Evolutionary conservation across 2,113 vertebrate species (phyloP).

Genomic region (Xiphophorus maculatus): DNA sequence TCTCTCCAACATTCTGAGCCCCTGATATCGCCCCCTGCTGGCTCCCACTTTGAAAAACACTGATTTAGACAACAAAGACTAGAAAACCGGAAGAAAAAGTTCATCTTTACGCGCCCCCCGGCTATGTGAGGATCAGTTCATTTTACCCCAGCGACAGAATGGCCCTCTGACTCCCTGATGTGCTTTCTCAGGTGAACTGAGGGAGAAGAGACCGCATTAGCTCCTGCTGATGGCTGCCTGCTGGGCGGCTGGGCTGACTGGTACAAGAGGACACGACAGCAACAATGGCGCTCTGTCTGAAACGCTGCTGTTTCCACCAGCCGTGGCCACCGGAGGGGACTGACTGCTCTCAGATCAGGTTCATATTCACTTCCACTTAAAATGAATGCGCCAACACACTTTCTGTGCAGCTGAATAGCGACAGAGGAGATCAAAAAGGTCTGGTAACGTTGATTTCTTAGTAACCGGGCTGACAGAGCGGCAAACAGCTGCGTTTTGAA

Average conservation of each 20-base stretch:
- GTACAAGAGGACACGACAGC: conserved; percentile 53
- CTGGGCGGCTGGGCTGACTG: conserved; percentile 44
- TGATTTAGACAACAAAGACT: conserved; percentile 3
- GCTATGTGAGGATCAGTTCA: not conserved
- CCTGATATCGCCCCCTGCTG: too few relatives aligned
- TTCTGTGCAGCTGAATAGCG: not conserved
- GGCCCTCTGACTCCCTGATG: conserved; percentile 38
- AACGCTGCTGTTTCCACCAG: conserved; percentile 1
- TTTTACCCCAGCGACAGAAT: not conserved
- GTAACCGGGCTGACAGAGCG: not conserved
- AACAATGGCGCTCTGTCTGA: conserved; percentile 57
- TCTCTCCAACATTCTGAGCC: too few relatives aligned
- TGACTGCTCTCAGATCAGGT: conserved; percentile 8
- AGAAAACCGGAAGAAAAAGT: not conserved
- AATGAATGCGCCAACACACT: not conserved
- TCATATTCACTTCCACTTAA: not conserved
- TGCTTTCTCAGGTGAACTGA: conserved; percentile 45
- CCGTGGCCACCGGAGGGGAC: conserved; percentile 8
- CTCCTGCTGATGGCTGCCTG: conserved; percentile 32
- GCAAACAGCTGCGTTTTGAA: not conserved
- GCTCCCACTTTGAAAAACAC: too few relatives aligned
- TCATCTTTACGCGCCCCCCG: not conserved
- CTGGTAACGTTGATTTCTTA: not conserved
- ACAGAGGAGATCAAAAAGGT: not conserved
- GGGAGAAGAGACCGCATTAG: conserved; percentile 32